phyloP scores from a whole-genome alignment of 2,797 vertebrate species.

The Rhadinocentrus ornatus region DNA sequence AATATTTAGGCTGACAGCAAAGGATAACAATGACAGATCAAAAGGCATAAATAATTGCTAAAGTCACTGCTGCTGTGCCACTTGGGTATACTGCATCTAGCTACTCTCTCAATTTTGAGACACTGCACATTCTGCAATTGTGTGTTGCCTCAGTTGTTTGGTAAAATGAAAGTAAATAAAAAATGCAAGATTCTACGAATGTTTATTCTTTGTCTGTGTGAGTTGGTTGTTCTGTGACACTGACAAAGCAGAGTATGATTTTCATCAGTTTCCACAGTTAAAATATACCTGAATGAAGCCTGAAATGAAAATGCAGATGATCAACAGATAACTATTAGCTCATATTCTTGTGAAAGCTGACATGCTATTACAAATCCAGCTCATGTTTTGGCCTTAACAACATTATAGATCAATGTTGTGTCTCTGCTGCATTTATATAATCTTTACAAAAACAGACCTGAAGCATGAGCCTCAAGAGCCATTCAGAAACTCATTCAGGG shows the following conservation, averaged over 20 bases:
- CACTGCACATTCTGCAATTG: background rate
- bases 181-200: background rate
- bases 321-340: constrained; percentile 9
- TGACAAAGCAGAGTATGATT: background rate
- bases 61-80: background rate
- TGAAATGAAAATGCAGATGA: constrained; percentile 3
- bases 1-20: background rate
- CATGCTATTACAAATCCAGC: background rate
- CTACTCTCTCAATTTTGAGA: background rate
- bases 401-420: background rate
- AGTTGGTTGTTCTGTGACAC: background rate
- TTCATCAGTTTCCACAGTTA: constrained; percentile 1
- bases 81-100: background rate
- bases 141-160: background rate
- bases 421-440: background rate
- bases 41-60: constrained; percentile 4
- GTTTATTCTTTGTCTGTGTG: background rate
- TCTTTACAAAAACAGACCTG: background rate
- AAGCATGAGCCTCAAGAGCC: background rate
- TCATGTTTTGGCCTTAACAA: background rate
- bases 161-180: constrained; percentile 1
- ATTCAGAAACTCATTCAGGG: background rate
- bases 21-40: constrained; percentile 16
- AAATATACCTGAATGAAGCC: background rate
- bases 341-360: background rate